phyloP scores from a whole-genome alignment of 2,113 vertebrate species.

The Aix galericulata region DNA sequence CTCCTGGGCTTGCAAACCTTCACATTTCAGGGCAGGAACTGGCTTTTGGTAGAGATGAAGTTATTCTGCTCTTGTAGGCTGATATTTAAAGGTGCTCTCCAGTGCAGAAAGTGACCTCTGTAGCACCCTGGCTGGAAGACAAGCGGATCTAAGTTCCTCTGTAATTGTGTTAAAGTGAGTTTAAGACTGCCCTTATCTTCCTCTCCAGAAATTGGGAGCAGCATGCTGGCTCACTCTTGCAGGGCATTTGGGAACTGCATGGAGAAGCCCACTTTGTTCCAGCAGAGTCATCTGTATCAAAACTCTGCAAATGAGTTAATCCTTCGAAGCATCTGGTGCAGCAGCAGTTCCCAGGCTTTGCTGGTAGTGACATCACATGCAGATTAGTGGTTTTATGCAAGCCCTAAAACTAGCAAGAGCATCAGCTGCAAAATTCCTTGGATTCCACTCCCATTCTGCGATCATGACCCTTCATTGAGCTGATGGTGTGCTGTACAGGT shows the following conservation, averaged over 20 bases:
- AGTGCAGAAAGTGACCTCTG: neutral
- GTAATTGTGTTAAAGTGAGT: neutral
- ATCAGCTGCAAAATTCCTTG: neutral
- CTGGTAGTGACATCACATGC: neutral
- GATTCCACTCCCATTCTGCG: neutral
- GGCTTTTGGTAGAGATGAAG: neutral
- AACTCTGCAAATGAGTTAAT: conserved; percentile 35
- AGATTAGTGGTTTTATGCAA: neutral
- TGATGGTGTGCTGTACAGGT: neutral
- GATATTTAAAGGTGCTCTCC: neutral
- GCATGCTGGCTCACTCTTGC: neutral
- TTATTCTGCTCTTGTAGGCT: neutral
- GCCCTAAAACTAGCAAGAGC: neutral
- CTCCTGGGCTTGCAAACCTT: neutral
- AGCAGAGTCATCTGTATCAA: neutral
- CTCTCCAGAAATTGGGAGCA: neutral
- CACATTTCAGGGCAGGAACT: neutral
- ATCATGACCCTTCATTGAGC: neutral
- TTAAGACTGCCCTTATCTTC: neutral
- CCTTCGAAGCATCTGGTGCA: conserved; percentile 26
- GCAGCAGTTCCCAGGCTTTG: conserved; percentile 17
- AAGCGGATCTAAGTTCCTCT: neutral
- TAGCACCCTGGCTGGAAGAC: neutral
- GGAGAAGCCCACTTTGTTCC: neutral
- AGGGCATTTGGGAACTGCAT: neutral